Conservation (phyloP, 2,113 vertebrate species). For the Phaethon lepturus region DNA sequence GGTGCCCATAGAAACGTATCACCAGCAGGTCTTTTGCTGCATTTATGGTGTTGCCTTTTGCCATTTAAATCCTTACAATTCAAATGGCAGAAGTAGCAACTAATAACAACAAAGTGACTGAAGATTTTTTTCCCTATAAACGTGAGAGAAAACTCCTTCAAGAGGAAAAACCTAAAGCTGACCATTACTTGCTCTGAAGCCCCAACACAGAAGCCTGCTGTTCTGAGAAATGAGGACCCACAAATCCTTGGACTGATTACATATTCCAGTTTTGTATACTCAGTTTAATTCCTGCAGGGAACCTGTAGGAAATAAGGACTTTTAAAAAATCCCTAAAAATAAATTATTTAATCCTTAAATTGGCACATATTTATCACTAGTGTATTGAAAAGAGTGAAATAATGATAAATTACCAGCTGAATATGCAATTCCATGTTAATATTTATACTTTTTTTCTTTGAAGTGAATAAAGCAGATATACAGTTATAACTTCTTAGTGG, state of each 20-base stretch:
- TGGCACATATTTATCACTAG: neutral
- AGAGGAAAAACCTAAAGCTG: neutral
- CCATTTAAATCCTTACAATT: neutral
- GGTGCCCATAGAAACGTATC: neutral
- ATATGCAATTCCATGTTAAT: neutral
- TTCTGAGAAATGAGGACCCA: neutral
- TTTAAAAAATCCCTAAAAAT: neutral
- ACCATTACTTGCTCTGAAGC: neutral
- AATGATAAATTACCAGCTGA: neutral
- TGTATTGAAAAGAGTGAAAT: neutral
- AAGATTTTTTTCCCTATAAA: neutral
- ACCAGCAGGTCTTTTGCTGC: neutral
- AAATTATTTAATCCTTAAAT: neutral
- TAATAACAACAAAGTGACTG: neutral
- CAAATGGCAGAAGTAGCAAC: neutral
- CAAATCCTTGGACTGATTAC: neutral
- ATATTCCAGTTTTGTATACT: neutral
- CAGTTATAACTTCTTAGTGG: neutral
- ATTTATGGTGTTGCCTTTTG: neutral
- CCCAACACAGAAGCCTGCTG: neutral
- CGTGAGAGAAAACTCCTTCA: neutral
- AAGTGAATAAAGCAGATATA: neutral
- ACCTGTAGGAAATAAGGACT: neutral
- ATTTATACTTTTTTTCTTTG: neutral
- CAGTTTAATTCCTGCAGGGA: neutral